A percentile compares a stretch with the other conserved stretches of the same genome.
Conservation (phyloP, 2,888 invertebrate genomes). For the Falcaria lacertinaria region DNA sequence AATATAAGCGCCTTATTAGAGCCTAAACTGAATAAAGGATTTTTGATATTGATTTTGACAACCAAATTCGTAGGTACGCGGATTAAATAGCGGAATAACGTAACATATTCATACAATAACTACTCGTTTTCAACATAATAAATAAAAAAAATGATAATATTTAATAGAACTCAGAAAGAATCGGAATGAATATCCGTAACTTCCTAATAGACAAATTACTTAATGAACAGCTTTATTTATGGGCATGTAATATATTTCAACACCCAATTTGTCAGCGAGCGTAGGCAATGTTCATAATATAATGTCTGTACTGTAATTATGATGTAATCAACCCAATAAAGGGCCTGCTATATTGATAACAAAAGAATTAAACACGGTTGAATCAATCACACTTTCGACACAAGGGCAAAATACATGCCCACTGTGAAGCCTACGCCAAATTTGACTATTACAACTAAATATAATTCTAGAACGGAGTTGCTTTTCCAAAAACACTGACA, state of each 20-base stretch:
- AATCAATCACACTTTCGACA: conserved; percentile 50
- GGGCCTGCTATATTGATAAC: conserved; percentile 31
- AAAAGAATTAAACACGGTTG: conserved; percentile 34
- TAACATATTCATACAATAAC: too few species aligned
- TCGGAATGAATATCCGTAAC: too few species aligned
- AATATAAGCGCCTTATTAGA: too few species aligned
- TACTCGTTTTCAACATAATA: too few species aligned
- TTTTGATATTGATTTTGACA: too few species aligned
- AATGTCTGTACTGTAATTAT: conserved; percentile 9
- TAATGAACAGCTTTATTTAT: too few species aligned
- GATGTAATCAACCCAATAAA: conserved; percentile 20
- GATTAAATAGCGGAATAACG: too few species aligned
- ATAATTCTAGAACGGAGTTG: conserved; percentile 18
- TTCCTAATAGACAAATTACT: too few species aligned
- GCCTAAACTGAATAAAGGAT: too few species aligned
- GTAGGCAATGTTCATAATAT: background rate
- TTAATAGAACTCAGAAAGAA: too few species aligned
- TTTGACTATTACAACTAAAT: conserved; percentile 23
- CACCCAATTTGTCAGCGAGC: background rate
- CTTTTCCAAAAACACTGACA: conserved; percentile 6
- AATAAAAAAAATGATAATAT: too few species aligned
- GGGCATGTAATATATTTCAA: background rate
- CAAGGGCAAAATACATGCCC: conserved; percentile 47
- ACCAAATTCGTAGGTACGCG: too few species aligned
- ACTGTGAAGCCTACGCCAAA: conserved; percentile 42